Percentiles rank a stretch among this genome's conserved stretches.
Conservation (phyloP, 2,888 invertebrate genomes). For the Pseudococcus viburni region DNA sequence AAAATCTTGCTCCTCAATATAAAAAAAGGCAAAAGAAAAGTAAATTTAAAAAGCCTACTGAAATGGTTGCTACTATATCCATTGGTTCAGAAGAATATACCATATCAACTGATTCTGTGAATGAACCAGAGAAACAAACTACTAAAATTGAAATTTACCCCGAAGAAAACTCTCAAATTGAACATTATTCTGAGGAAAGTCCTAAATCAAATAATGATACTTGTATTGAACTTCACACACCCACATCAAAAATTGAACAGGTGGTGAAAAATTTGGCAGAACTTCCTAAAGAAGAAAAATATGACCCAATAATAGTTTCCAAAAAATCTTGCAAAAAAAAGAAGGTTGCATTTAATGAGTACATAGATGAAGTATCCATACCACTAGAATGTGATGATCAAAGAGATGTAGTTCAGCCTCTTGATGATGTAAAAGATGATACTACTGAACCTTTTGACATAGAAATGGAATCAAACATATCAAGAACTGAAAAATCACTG, state of each 20-base stretch:
- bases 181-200: too few relatives aligned
- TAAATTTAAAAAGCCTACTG: background rate
- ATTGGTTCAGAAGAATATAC: background rate
- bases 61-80: background rate
- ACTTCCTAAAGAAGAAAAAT: background rate
- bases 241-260: background rate
- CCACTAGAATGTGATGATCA: background rate
- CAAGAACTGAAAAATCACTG: background rate
- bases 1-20: background rate
- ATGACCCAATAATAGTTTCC: background rate
- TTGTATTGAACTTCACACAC: background rate
- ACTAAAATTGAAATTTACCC: background rate
- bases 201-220: background rate
- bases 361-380: background rate
- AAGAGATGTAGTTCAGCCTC: background rate
- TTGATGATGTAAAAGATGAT: background rate
- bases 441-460: background rate
- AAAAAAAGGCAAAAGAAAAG: background rate
- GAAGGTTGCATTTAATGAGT: background rate
- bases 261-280: background rate
- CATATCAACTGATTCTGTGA: background rate
- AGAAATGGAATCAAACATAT: background rate
- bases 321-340: background rate
- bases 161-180: too few relatives aligned
- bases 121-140: background rate